Evolutionary conservation across 2,797 vertebrate species (phyloP).

Genomic region (Onychomys torridus): DNA sequence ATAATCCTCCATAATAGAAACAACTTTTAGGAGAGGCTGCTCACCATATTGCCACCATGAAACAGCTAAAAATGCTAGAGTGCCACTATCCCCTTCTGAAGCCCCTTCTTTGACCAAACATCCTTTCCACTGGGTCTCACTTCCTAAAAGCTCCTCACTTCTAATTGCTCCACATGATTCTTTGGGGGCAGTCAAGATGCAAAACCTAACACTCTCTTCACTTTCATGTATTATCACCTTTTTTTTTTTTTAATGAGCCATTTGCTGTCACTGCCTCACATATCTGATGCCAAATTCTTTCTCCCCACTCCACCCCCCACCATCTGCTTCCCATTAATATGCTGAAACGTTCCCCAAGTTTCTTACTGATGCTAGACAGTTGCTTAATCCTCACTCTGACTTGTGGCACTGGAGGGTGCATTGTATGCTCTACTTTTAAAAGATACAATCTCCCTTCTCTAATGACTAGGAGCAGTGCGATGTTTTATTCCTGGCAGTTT

Average conservation of each 20-base stretch:
- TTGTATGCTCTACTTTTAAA: constrained; percentile 28
- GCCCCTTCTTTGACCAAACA: no score
- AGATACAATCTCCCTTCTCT: not conserved
- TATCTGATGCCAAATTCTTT: constrained; percentile 11
- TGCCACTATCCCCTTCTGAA: not conserved
- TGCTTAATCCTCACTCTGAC: constrained; percentile 35
- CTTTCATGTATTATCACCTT: not conserved
- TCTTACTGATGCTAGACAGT: constrained; percentile 28
- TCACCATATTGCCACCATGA: not conserved
- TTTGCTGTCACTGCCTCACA: constrained; percentile 55
- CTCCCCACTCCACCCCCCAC: not conserved
- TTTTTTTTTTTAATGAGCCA: constrained; percentile 43
- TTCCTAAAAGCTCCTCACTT: not conserved
- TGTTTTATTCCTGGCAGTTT: not conserved
- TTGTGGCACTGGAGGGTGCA: not conserved
- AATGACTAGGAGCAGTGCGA: not conserved
- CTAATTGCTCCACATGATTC: no score
- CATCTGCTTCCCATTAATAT: constrained; percentile 60
- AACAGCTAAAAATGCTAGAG: not conserved
- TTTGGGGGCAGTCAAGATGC: not conserved
- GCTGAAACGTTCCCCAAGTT: not conserved
- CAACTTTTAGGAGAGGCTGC: not conserved
- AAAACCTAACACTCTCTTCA: not conserved
- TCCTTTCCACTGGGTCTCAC: not conserved
- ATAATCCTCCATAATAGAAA: not conserved